Base-by-base conservation (phyloP, 1,140 invertebrate species). In the Scaptomyza pallida region DNA sequence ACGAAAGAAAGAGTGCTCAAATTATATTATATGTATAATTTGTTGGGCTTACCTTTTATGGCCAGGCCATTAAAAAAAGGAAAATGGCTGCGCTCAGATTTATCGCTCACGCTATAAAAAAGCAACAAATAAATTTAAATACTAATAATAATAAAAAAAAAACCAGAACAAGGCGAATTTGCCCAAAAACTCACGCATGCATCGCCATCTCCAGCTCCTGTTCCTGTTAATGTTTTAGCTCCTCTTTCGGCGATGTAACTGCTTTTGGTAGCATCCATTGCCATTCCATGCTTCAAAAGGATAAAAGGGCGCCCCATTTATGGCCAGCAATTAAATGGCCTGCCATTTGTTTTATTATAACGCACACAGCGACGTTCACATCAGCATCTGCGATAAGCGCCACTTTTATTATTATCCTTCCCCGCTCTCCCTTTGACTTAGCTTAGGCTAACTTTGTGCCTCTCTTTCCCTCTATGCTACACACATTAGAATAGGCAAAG, bases 51-150 rank as follows among this genome's bases (percentile, higher is more conserved):
- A 88, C 82, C 82, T 86, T 86, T 86, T 82, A 88, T 82, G 75
- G 63, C 30, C 45, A 50, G 6, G 82, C 71, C 81, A 88, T 86
- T 86, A 86, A 86, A 86, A 86, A 86, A 88, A 55, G 60, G 60
- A 57, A 77, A 78, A 71, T 55, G 74, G 75, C 65, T 63, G 73
- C 12, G 26, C 78, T 75, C 74, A 82, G 83, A 88, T 88, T 86
- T 88, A 88, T 88, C 82, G 75, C 52, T 64, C 82, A 88, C 75
- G 82, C 82, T 69, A 88, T 88, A 89, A 88, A 89, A n/a, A 88
- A 88, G 72, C 77, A 82, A 83, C 78, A 88, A 88, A 88, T 88
- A 88, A 88, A 88, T 88, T 88, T 88, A 88, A 88, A 88, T 88
- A 89, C 82, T 78, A 89, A 88, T 88, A 88, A 88, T 88, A 88